Evolutionary conservation across 1,140 invertebrate species (phyloP), one percentile per base, ranked within the genome.

Genomic region (Listronotus oregonensis): DNA sequence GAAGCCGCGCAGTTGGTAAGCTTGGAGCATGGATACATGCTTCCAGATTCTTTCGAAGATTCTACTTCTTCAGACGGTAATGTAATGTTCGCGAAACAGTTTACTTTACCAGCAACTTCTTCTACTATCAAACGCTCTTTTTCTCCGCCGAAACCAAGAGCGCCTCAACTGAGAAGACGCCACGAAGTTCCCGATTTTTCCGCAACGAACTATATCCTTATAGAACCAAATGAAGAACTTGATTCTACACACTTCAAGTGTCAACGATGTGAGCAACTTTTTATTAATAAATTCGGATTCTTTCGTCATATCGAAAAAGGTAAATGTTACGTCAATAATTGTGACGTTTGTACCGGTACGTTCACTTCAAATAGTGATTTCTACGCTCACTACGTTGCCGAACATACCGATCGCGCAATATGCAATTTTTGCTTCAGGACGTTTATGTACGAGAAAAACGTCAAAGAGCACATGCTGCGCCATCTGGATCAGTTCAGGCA

Each of bases 381-480:
- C 44, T 73, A 73, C 44, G 50, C 68, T 3, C 75, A 77, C 51
- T 78, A 78, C 54, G 39, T 77, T 1, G 61, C 51, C 0, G 54
- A 71, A 15, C 77, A 78, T 58, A 72, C 71, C 0, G 77, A 78
- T 47, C 67, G 77, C 8, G 77, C 77, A 3, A 78, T 78, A 17
- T 78, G 77, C 46, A 74, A 77, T 57, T 78, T 78, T 50, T 78
- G 77, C 62, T 78, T 77, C 47, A 64, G 77, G 56, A 78, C 77
- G 0, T 78, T 78, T 60, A 78, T 78, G 77, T 78, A 78, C 50
- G 77, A 78, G 64, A 78, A 77, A 46, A 78, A 78, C 59, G 77
- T 78, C n/a, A 75, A 75, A 44, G 75, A 75, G 57, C 75, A 77
- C 34, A 77, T 78, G 77, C 43, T 78, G 32, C 65, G 77, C n/a